These are phyloP conservation scores for Lycaena phlaeas DNA, from an alignment of 2,888 invertebrate genomes.

Conservation along the genomic window DNA sequence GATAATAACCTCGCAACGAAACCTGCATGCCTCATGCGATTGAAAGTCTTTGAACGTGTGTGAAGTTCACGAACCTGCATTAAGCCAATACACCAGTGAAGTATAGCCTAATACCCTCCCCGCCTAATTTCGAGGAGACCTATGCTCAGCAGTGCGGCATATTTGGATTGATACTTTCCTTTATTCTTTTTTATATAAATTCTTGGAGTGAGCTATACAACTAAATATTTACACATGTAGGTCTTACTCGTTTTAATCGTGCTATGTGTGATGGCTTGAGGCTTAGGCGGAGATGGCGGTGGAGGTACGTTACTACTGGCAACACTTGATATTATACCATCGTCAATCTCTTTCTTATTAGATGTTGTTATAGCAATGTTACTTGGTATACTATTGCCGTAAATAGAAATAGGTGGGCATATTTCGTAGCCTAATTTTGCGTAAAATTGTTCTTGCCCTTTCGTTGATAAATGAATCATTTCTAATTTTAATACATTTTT, in stretches of 20 bases:
- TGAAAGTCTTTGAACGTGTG: no score
- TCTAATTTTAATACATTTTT: constrained; percentile 73
- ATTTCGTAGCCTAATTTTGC: constrained; percentile 79
- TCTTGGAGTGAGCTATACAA: no score
- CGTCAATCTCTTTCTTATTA: constrained; percentile 27
- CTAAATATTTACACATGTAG: constrained; percentile 51
- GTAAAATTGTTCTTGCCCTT: constrained; percentile 84
- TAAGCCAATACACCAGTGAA: no score
- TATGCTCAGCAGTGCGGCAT: no score
- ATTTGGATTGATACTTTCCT: no score
- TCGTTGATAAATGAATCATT: constrained; percentile 79
- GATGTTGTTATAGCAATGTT: constrained; percentile 20
- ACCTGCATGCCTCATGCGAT: no score
- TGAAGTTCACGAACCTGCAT: no score
- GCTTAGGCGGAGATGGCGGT: constrained; percentile 55
- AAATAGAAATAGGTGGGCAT: constrained; percentile 81
- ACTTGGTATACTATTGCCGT: constrained; percentile 55
- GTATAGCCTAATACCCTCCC: no score
- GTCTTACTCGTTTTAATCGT: constrained; percentile 44
- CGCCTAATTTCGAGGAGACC: no score
- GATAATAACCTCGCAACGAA: no score
- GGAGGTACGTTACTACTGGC: constrained; percentile 27
- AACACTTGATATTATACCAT: neutral
- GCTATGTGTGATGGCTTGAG: constrained; percentile 24
- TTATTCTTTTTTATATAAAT: no score